phyloP scores from a whole-genome alignment of 1,140 invertebrate genomes.

The Zaprionus davidi region DNA sequence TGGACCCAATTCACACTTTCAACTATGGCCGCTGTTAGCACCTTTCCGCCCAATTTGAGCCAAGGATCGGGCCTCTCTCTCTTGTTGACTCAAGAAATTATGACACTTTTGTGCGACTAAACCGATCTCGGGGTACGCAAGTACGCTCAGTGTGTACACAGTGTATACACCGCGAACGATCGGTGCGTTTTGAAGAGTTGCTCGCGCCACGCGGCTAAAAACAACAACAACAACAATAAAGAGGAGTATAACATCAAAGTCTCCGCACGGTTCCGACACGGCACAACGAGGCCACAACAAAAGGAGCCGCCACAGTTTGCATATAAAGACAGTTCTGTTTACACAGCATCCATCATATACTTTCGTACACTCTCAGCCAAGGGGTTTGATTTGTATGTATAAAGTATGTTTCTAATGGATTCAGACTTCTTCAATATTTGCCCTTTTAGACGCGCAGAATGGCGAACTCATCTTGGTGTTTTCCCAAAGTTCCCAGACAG shows the following conservation, averaged over 20 bases:
- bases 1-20: constrained; percentile 65
- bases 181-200: constrained; percentile 39
- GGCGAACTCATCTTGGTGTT: constrained; percentile 24
- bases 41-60: constrained; percentile 63
- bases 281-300: constrained; percentile 70
- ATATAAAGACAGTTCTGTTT: constrained; percentile 70
- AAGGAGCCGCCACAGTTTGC: constrained; percentile 68
- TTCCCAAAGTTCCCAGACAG: constrained; percentile 21
- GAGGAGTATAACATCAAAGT: constrained; percentile 61
- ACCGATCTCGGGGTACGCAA: not conserved
- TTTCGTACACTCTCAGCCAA: constrained; percentile 26
- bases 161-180: constrained; percentile 25
- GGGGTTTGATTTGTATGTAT: constrained; percentile 52
- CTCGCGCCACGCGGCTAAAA: constrained; percentile 33
- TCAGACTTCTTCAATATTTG: constrained; percentile 66
- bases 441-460: constrained; percentile 33
- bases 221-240: constrained; percentile 13
- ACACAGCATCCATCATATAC: constrained; percentile 73
- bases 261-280: constrained; percentile 52
- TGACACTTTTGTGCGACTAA: constrained; percentile 59
- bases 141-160: constrained; percentile 1
- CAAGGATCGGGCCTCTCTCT: constrained; percentile 3
- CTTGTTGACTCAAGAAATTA: constrained; percentile 66
- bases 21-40: constrained; percentile 54
- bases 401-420: constrained; percentile 69